A percentile compares a stretch with the other conserved stretches of the same genome.
Conservation (phyloP, 2,888 invertebrate species). For the Dasypolia templi region DNA sequence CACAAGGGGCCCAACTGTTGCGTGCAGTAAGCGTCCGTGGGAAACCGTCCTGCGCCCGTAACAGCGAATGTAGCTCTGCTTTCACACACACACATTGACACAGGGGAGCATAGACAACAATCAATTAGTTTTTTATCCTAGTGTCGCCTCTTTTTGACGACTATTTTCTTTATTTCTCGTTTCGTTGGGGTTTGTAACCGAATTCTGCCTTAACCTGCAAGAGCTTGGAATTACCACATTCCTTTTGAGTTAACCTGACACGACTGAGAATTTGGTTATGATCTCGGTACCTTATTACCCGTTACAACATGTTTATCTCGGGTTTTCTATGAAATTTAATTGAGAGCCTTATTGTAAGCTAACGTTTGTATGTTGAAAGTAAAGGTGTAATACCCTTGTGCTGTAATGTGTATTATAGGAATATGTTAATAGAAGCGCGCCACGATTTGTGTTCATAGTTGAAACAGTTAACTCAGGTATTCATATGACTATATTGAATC, state of each 20-base stretch:
- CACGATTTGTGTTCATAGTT: conserved; percentile 89
- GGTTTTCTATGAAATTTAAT: conserved; percentile 78
- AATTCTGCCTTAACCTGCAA: conserved; percentile 71
- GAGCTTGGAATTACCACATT: conserved; percentile 70
- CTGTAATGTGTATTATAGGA: conserved; percentile 84
- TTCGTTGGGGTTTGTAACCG: conserved; percentile 73
- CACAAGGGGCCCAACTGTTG: conserved; percentile 96
- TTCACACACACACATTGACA: conserved; percentile 90
- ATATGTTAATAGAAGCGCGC: conserved; percentile 83
- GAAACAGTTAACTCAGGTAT: conserved; percentile 84
- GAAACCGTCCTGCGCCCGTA: conserved; percentile 71
- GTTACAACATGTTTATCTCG: conserved; percentile 76
- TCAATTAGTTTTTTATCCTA: conserved; percentile 79
- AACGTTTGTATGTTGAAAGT: conserved; percentile 80
- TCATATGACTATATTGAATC: conserved; percentile 76
- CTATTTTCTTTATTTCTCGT: conserved; percentile 69
- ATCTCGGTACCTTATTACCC: conserved; percentile 75
- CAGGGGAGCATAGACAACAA: conserved; percentile 84
- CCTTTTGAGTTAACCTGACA: conserved; percentile 69
- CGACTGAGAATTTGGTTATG: conserved; percentile 77
- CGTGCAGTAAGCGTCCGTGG: conserved; percentile 92
- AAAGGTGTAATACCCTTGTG: conserved; percentile 80
- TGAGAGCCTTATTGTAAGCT: conserved; percentile 80
- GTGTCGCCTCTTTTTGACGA: conserved; percentile 76
- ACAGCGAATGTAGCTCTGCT: conserved; percentile 90